Base-by-base conservation (phyloP, 64 coral and sea anemone genomes). In the Actinia equina region DNA sequence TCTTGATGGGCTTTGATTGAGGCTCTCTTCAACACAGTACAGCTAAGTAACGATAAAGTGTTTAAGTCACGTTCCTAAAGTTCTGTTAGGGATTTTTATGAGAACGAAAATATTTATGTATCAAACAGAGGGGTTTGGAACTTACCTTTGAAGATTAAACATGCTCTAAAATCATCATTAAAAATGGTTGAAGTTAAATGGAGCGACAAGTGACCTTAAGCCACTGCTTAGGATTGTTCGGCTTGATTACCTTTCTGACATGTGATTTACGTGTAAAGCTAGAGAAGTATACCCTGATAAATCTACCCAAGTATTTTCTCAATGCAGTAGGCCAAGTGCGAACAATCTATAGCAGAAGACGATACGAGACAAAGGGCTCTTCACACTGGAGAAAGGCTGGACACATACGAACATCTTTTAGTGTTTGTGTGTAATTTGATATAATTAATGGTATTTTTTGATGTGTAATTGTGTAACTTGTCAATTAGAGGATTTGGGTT, bases 241-340 rank as follows among this genome's bases (percentile, higher is more conserved):
- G 69, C 69, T 41, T 74, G 69, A 74, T 74, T 41, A 74, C 69
- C 41, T 74, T 74, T 65, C 22, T 74, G 69, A 74, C 69, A 74
- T 74, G 69, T 25, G 12, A 74, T 74, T 74, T 74, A 74, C 41
- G 41, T 41, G 26, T 74, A 74, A 74, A 74, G 26, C n/a, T 41
- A 74, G 7, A 41, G 9, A 65, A 23, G 62, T 65, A 65, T 23
- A 74, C 37, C 41, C 12, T 30, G 69, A 74, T 74, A 11, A 74
- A 42, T 74, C 26, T 74, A 74, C 69, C 69, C 69, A 74, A 57
- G 7, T 57, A 57, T 11, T 12, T 11, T 13, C 11, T 57, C 55
- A 13, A 57, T 57, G 11, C 55, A 57, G 15, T 12, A 54, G 30
- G 52, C 55, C 2, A 57, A 57, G 55, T 16, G 15, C 15, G 55